phyloP scores from a whole-genome alignment of 2,888 invertebrate genomes.

The Euzetes globulus region DNA sequence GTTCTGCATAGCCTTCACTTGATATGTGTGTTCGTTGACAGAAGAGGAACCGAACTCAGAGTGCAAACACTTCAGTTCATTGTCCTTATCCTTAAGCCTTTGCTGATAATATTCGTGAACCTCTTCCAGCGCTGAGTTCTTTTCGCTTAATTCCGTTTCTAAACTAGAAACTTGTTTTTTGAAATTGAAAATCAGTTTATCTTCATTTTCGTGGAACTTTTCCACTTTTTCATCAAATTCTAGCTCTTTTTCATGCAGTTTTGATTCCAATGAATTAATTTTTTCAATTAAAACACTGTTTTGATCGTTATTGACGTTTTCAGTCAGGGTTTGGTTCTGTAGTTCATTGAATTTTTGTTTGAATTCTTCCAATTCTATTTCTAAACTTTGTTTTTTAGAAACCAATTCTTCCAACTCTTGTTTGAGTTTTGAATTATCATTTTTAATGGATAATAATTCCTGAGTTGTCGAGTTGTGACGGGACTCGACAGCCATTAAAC shows the following conservation, averaged over 20 bases:
- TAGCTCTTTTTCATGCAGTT: constrained; percentile 27
- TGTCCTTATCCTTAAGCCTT: constrained; percentile 35
- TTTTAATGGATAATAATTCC: constrained; percentile 35
- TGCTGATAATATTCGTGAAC: constrained; percentile 41
- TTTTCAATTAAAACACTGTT: constrained; percentile 24
- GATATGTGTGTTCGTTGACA: constrained; percentile 36
- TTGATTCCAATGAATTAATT: constrained; percentile 34
- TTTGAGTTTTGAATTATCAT: constrained; percentile 33
- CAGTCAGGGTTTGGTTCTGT: constrained; percentile 5
- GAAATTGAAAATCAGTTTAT: constrained; percentile 29
- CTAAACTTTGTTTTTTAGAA: background rate
- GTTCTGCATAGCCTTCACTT: constrained; percentile 38
- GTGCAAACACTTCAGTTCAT: constrained; percentile 34
- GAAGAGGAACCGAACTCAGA: constrained; percentile 33
- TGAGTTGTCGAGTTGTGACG: constrained; percentile 35
- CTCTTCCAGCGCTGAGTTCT: constrained; percentile 41
- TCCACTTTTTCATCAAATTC: constrained; percentile 37
- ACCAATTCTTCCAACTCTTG: constrained; percentile 23
- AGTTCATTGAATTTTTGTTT: background rate
- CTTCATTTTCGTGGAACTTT: constrained; percentile 22
- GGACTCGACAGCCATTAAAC: constrained; percentile 33
- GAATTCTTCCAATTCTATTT: background rate
- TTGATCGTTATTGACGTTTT: constrained; percentile 31
- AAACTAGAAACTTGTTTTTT: constrained; percentile 37
- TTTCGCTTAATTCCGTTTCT: constrained; percentile 39